These are phyloP conservation scores for Chymomyza procnemis DNA, from an alignment of 2,888 invertebrate genomes.

Conservation along the genomic window DNA sequence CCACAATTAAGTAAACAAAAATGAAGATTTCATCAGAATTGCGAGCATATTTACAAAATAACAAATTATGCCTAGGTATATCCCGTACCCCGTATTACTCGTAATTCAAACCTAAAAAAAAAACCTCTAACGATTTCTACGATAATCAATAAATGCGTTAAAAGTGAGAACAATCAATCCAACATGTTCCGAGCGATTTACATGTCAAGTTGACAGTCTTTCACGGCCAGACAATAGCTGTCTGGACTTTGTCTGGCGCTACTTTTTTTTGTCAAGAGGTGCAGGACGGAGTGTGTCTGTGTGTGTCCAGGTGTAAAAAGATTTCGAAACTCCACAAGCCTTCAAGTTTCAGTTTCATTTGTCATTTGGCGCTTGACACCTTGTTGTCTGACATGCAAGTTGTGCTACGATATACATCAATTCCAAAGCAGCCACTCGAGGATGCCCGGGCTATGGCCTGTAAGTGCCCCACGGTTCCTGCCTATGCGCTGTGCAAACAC, in stretches of 20 bases:
- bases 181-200: constrained; percentile 67
- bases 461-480: not conserved
- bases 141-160: constrained; percentile 43
- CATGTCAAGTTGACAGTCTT: constrained; percentile 63
- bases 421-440: constrained; percentile 1
- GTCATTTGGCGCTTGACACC: constrained; percentile 70
- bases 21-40: constrained; percentile 44
- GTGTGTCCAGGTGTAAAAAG: constrained; percentile 62
- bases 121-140: constrained; percentile 6
- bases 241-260: not conserved
- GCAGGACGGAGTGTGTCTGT: constrained; percentile 23
- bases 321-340: constrained; percentile 11
- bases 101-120: not conserved
- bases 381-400: constrained; percentile 53
- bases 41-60: constrained; percentile 53
- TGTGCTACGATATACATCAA: constrained; percentile 1
- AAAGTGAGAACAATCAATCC: constrained; percentile 68
- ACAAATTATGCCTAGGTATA: not conserved
- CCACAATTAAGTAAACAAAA: constrained; percentile 27
- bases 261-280: not conserved
- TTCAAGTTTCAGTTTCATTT: constrained; percentile 73
- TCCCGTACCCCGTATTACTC: not conserved
- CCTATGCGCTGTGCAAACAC: constrained; percentile 44
- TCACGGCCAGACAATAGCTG: not conserved
- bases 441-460: not conserved